Evolutionary conservation across 2,113 vertebrate species (phyloP).

Genomic region (Leptosomus discolor): DNA sequence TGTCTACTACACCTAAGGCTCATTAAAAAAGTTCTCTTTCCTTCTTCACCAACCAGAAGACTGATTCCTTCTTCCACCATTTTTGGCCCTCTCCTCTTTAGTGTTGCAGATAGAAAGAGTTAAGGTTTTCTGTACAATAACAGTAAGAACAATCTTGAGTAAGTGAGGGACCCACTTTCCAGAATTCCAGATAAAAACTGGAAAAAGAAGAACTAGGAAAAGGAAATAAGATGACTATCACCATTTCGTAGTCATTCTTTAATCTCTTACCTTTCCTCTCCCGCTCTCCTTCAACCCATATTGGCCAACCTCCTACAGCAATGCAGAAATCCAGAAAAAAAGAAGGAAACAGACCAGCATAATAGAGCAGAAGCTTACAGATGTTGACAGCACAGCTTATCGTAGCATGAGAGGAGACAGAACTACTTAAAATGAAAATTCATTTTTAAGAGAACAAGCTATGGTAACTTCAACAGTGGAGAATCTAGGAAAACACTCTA

Average conservation of each 20-base stretch:
- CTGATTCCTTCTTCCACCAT: background rate
- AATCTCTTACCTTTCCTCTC: constrained; percentile 80
- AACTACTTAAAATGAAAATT: constrained; percentile 43
- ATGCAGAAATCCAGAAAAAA: constrained; percentile 77
- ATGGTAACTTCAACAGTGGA: constrained; percentile 23
- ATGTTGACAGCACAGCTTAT: constrained; percentile 65
- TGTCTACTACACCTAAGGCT: background rate
- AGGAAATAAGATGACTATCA: background rate
- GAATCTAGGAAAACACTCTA: background rate
- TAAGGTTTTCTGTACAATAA: background rate
- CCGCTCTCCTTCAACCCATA: constrained; percentile 76
- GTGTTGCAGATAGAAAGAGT: background rate
- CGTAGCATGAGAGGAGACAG: constrained; percentile 65
- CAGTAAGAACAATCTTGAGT: background rate
- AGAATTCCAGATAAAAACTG: constrained; percentile 45
- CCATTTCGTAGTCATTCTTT: constrained; percentile 46
- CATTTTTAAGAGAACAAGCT: constrained; percentile 52
- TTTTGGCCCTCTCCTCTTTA: background rate
- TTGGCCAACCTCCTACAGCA: constrained; percentile 76
- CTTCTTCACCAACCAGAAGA: background rate
- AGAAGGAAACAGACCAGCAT: constrained; percentile 76
- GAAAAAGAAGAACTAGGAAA: background rate
- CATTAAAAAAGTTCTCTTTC: background rate
- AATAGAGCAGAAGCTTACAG: constrained; percentile 73
- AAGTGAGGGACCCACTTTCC: background rate